phyloP scores from a whole-genome alignment of 1,140 invertebrate genomes.

The Phenacoccus solenopsis region DNA sequence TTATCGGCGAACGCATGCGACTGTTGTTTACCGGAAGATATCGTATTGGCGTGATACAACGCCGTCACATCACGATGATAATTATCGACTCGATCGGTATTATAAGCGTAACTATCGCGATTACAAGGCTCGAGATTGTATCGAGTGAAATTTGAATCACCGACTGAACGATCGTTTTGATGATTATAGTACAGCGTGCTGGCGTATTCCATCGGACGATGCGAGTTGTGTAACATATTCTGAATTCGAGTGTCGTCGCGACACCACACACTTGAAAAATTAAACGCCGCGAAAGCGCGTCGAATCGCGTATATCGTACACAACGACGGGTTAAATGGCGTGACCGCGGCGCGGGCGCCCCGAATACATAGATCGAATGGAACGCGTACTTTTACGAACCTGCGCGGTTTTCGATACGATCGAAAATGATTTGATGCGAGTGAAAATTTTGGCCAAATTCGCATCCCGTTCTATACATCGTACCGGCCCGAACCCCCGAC shows the following conservation, averaged over 20 bases:
- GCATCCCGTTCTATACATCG: not conserved
- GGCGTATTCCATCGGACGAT: not conserved
- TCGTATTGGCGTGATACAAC: too few species aligned
- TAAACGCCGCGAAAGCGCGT: not conserved
- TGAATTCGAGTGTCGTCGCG: not conserved
- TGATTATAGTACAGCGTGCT: not conserved
- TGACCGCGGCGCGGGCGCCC: not conserved
- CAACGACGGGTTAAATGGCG: not conserved
- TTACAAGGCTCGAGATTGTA: not conserved
- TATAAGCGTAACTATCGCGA: not conserved
- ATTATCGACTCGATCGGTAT: not conserved
- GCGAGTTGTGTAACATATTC: not conserved
- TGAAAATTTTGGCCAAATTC: slow-evolving; percentile 4
- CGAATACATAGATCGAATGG: not conserved
- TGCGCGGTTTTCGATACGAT: not conserved
- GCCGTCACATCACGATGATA: not conserved
- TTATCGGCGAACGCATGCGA: not conserved
- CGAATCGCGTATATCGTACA: not conserved
- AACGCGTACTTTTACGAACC: slow-evolving; percentile 14
- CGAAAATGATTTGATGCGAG: not conserved
- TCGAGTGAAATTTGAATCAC: too few species aligned
- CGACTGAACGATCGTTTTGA: too few species aligned
- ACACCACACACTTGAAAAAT: not conserved
- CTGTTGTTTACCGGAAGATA: not conserved
- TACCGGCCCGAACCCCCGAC: not conserved